phyloP scores from a whole-genome alignment of 1,140 invertebrate genomes.

The Lanistes nyassanus region DNA sequence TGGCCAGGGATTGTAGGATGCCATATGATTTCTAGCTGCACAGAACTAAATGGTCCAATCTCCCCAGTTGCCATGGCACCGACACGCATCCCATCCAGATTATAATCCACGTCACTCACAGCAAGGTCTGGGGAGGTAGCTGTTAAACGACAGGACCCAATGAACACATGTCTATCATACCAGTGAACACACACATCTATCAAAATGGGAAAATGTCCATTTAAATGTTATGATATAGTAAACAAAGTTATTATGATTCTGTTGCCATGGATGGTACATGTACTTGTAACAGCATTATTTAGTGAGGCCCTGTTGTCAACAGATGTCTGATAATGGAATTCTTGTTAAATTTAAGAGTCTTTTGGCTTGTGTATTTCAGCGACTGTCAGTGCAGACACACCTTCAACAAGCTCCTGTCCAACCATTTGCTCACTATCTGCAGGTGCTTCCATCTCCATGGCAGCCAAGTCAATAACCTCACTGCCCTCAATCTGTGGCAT shows the following conservation, averaged over 20 bases:
- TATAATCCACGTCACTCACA: constrained; percentile 56
- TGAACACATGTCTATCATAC: not conserved
- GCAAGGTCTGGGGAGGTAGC: constrained; percentile 42
- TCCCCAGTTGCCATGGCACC: constrained; percentile 48
- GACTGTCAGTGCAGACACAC: not conserved
- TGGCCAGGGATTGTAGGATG: constrained; percentile 62
- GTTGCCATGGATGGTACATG: not conserved
- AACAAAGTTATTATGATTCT: not conserved
- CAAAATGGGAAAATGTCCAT: too few species aligned
- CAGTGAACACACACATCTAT: too few species aligned
- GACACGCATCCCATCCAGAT: constrained; percentile 62
- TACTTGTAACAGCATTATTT: too few species aligned
- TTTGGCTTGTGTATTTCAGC: too few species aligned
- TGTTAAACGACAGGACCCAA: too few species aligned
- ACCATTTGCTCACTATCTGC: constrained; percentile 28
- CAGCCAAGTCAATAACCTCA: constrained; percentile 23
- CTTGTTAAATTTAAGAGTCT: too few species aligned
- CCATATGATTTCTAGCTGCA: constrained; percentile 65
- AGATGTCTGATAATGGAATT: too few species aligned
- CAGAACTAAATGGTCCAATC: constrained; percentile 60
- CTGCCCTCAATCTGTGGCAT: constrained; percentile 12
- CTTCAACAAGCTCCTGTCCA: constrained; percentile 16
- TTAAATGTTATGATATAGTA: too few species aligned
- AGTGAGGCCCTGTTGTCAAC: too few species aligned
- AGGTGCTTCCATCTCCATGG: constrained; percentile 15